phyloP scores from a whole-genome alignment of 2,888 invertebrate genomes.

The Tiliacea citrago region DNA sequence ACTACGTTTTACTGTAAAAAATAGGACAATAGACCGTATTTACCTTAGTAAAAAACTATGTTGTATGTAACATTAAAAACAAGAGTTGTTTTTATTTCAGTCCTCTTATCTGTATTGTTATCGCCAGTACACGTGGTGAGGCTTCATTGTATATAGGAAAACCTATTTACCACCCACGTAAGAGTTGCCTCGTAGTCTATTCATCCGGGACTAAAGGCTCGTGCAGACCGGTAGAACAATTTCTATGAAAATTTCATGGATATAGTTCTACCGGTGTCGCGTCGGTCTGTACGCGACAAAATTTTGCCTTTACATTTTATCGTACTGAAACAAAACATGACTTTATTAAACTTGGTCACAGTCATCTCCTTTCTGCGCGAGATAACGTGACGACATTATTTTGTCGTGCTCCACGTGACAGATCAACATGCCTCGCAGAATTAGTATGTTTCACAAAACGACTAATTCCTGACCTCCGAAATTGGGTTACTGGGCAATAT shows the following conservation, averaged over 20 bases:
- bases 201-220: no score
- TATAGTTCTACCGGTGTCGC: no score
- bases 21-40: conserved; percentile 39
- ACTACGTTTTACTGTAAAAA: conserved; percentile 31
- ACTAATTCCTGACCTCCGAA: neutral
- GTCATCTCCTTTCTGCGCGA: neutral
- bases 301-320: neutral
- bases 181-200: neutral
- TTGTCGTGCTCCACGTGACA: neutral
- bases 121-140: conserved; percentile 10
- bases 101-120: conserved; percentile 28
- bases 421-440: neutral
- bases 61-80: conserved; percentile 27
- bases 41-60: conserved; percentile 29
- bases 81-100: conserved; percentile 24
- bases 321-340: neutral
- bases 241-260: no score
- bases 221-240: no score
- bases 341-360: neutral
- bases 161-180: neutral
- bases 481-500: neutral
- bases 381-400: neutral
- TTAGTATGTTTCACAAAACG: neutral
- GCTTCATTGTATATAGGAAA: conserved; percentile 16
- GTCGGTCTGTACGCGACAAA: no score